Percentiles rank a stretch among this genome's conserved stretches.
These are phyloP conservation scores for Meiosimyza decipiens DNA, from an alignment of 2,888 invertebrate genomes.

Conservation along the genomic window DNA sequence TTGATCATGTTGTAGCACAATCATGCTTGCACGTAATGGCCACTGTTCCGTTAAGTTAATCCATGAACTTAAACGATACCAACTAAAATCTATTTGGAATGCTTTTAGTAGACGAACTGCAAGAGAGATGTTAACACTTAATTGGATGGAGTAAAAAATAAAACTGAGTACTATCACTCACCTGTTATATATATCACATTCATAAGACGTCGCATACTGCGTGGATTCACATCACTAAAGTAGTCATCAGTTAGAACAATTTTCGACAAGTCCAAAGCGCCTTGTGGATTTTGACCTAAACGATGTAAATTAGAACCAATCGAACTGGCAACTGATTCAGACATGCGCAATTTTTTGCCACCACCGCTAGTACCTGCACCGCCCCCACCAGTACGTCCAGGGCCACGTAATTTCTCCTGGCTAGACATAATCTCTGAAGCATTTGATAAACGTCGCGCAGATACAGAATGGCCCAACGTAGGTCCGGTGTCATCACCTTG, in stretches of 20 bases:
- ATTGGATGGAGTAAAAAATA: too few relatives aligned
- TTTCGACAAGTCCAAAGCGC: conserved; percentile 71
- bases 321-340: conserved; percentile 91
- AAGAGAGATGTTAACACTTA: conserved; percentile 41
- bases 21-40: conserved; percentile 98
- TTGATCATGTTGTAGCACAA: conserved; percentile 92
- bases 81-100: conserved; percentile 99
- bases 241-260: conserved; percentile 97
- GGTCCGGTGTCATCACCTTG: conserved; percentile 59
- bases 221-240: conserved; percentile 98
- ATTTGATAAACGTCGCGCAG: conserved; percentile 80
- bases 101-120: conserved; percentile 94
- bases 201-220: conserved; percentile 95
- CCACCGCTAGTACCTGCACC: conserved; percentile 68
- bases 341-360: conserved; percentile 81
- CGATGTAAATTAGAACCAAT: conserved; percentile 89
- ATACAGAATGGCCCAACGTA: conserved; percentile 69
- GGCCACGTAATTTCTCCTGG: conserved; percentile 76
- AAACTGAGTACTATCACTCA: conserved; percentile 55
- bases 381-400: conserved; percentile 51
- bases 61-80: conserved; percentile 98
- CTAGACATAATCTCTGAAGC: conserved; percentile 86
- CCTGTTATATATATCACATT: conserved; percentile 97
- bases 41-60: conserved; percentile 99
- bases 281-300: conserved; percentile 75